These are phyloP conservation scores for Pantala flavescens DNA, from an alignment of 1,140 invertebrate genomes.

Conservation along the genomic window DNA sequence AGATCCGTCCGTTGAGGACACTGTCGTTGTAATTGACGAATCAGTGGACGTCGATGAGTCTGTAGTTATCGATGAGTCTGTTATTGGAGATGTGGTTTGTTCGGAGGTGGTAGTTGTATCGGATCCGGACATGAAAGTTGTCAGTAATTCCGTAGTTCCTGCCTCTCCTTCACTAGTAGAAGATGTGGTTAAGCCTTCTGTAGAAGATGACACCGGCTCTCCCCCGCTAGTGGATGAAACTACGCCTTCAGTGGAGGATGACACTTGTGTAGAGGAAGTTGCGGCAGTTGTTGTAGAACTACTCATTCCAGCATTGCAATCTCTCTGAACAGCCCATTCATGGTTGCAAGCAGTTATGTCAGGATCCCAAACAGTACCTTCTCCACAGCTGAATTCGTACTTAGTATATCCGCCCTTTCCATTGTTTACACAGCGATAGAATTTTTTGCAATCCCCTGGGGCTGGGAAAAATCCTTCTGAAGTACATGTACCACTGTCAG, in stretches of 20 bases:
- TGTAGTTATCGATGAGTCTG: constrained; percentile 20
- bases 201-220: background rate
- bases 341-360: constrained; percentile 52
- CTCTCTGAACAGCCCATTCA: constrained; percentile 38
- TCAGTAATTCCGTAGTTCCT: too few relatives aligned
- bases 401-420: constrained; percentile 45
- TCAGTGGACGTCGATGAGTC: constrained; percentile 23
- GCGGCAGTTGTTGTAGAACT: constrained; percentile 2
- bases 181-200: too few relatives aligned
- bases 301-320: constrained; percentile 24
- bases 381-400: constrained; percentile 57
- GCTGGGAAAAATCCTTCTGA: constrained; percentile 53
- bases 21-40: constrained; percentile 26
- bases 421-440: constrained; percentile 62
- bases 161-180: too few relatives aligned
- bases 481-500: constrained; percentile 28
- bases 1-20: constrained; percentile 17
- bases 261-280: background rate
- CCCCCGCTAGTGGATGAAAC: too few relatives aligned
- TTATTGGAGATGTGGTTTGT: constrained; percentile 12
- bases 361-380: constrained; percentile 62
- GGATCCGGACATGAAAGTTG: too few relatives aligned
- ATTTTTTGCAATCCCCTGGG: constrained; percentile 54
- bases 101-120: too few relatives aligned
- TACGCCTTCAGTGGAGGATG: too few relatives aligned